Evolutionary conservation across 2,113 vertebrate species (phyloP).

Genomic region (Ameiurus melas): DNA sequence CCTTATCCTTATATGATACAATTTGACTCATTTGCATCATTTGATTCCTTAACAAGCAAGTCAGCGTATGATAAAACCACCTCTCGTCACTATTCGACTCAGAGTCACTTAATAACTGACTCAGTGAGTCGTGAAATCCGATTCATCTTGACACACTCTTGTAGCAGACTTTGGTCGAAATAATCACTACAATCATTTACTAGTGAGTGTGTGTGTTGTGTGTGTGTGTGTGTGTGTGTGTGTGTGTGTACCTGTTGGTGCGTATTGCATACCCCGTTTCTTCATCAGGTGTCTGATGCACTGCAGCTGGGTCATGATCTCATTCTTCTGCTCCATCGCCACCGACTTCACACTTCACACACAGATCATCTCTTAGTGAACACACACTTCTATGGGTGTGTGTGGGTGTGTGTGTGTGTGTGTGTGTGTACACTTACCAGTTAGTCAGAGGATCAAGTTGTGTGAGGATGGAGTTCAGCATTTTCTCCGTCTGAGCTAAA

Average conservation of each 20-base stretch:
- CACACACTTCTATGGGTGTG: background rate
- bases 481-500: constrained; percentile 85
- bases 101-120: too few species aligned
- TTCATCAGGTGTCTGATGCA: constrained; percentile 88
- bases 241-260: constrained; percentile 69
- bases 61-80: background rate
- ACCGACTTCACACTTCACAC: constrained; percentile 80
- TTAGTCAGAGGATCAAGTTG: constrained; percentile 88
- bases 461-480: constrained; percentile 88
- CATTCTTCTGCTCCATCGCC: constrained; percentile 87
- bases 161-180: too few species aligned
- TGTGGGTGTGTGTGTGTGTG: background rate
- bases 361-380: background rate
- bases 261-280: constrained; percentile 86
- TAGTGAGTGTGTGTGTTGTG: background rate
- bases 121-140: too few species aligned
- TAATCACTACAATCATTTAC: too few species aligned
- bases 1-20: too few species aligned
- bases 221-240: background rate
- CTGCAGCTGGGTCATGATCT: constrained; percentile 89
- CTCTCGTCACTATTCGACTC: too few species aligned
- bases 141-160: too few species aligned
- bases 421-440: constrained; percentile 75
- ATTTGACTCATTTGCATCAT: too few species aligned
- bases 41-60: background rate